Evolutionary conservation across 2,797 vertebrate species (phyloP).

Genomic region (Tamandua tetradactyla): DNA sequence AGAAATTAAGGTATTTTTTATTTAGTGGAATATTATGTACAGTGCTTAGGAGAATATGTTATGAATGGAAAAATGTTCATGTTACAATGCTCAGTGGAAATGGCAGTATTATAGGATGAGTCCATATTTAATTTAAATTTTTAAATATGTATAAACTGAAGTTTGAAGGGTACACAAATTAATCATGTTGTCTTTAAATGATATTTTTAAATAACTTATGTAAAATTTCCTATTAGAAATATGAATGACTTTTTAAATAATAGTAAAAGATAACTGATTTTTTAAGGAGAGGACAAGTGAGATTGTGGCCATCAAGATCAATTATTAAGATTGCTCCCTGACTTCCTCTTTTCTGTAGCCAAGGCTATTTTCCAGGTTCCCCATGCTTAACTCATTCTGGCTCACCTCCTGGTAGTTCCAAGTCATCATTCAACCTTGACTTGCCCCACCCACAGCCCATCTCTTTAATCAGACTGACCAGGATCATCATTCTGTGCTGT

Average conservation of each 20-base stretch:
- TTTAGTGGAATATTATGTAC: background rate
- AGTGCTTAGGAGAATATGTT: background rate
- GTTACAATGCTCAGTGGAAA: background rate
- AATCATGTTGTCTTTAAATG: conserved; percentile 15
- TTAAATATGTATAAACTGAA: background rate
- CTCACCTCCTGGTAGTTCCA: background rate
- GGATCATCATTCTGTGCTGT: background rate
- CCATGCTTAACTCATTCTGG: background rate
- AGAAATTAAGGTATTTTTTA: conserved; percentile 11
- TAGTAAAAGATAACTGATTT: background rate
- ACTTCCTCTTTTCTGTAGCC: background rate
- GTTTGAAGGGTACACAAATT: background rate
- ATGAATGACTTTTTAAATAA: background rate
- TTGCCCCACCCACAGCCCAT: background rate
- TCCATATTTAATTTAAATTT: background rate
- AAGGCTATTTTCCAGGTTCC: conserved; percentile 33
- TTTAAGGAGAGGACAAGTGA: conserved; percentile 8
- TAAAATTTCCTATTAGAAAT: conserved; percentile 13
- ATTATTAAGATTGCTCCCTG: background rate
- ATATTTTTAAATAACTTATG: background rate
- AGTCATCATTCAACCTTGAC: background rate
- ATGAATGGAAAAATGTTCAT: background rate
- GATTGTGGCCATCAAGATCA: background rate
- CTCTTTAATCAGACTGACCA: background rate
- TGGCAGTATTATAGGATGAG: background rate